A percentile compares a stretch with the other conserved stretches of the same genome.
Conservation (phyloP, 1,140 invertebrate genomes). For the Tribolium castaneum region DNA sequence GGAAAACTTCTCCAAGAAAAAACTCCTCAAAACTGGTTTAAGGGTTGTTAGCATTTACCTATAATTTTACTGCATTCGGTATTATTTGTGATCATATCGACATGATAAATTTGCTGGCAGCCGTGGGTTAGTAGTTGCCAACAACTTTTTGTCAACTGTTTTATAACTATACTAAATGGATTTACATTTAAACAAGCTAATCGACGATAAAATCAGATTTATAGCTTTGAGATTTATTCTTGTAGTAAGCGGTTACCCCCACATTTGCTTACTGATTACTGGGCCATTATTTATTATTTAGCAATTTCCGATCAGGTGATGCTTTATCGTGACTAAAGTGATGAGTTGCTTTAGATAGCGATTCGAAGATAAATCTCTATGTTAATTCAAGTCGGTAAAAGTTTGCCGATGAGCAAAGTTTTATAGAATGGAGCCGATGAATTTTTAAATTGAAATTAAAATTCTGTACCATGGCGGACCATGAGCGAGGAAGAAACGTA, state of each 20-base stretch:
- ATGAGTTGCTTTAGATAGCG: too few species aligned
- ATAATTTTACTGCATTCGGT: too few species aligned
- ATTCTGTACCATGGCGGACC: not conserved
- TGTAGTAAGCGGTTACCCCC: not conserved
- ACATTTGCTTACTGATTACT: not conserved
- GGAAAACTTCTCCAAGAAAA: too few species aligned
- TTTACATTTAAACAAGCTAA: not conserved
- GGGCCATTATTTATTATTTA: too few species aligned
- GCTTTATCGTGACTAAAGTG: too few species aligned
- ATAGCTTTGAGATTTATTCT: not conserved
- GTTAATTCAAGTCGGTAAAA: not conserved
- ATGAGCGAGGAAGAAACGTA: not conserved
- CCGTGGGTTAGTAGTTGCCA: too few species aligned
- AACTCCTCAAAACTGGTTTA: too few species aligned
- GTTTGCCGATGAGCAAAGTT: not conserved
- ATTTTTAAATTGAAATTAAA: constrained; percentile 26
- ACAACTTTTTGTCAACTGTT: not conserved
- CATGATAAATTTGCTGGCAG: too few species aligned
- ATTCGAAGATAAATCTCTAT: not conserved
- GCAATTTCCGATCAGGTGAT: too few species aligned
- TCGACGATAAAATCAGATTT: not conserved
- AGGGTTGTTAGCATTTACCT: too few species aligned
- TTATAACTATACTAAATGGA: not conserved
- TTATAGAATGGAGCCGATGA: not conserved
- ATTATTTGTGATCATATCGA: too few species aligned